Evolutionary conservation across 2,797 vertebrate species (phyloP), one percentile per base, ranked within the genome.

Genomic region (Antrozous pallidus): DNA sequence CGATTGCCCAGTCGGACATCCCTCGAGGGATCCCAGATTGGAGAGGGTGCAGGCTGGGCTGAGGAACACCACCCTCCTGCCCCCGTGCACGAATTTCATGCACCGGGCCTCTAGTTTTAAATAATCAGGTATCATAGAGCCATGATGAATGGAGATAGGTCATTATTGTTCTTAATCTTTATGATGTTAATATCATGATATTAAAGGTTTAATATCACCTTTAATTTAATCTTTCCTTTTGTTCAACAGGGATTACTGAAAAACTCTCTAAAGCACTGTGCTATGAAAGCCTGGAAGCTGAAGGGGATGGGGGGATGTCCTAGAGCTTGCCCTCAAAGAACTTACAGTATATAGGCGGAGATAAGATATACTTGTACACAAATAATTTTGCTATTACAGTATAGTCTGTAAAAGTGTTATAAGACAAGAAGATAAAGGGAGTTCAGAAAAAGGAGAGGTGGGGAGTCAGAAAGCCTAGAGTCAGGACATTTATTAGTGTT

Each of bases 251-350:
- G 18, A 56, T 77, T 93, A 84, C 20, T 88, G 31, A 82, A 42
- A 28, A 81, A 38, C 56, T 88, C 7, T 54, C 28, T 22, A 54
- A 31, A 14, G 11, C 20, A 40, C 12, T 56, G 2, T 87, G 28
- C 54, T 85, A 26, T 84, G 31, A 24, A 12, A n/a, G 31, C 45
- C 31, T 33, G n/a, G 47, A 77, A 77, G 17, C 51, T 38, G 33
- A 3, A 16, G 8, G 51, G 13, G 33, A 2, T 3, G 9, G 13
- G n/a, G 2, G 6, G 36, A 33, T 87, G 75, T 28, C 36, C 54
- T 92, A 95, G 67, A 93, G 45, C 65, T 82, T 92, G 28, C 51
- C 67, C 10, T 88, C 33, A 45, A 83, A 92, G 79, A 90, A 93
- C 82, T 95, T 79, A 51, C 10, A 79, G 11, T 88, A 14, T 65